Percentiles rank a stretch among this genome's conserved stretches.
Evolutionary conservation across 2,113 vertebrate genomes (phyloP).

Genomic region (Cottus gobio): DNA sequence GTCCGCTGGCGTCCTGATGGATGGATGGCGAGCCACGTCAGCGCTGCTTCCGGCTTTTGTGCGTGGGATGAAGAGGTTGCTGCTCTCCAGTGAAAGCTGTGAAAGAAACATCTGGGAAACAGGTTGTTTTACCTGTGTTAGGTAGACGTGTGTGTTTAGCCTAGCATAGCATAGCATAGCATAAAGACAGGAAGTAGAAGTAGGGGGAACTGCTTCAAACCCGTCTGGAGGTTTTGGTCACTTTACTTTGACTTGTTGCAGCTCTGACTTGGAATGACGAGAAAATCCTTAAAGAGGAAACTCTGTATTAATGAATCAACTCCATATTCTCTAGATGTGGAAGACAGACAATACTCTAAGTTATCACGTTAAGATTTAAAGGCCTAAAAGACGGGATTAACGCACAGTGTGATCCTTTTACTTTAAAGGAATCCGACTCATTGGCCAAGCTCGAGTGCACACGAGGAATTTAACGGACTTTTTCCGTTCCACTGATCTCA

Average conservation of each 20-base stretch:
- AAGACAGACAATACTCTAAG: background rate
- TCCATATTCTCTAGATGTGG: background rate
- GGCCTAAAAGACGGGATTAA: background rate
- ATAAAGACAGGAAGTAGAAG: background rate
- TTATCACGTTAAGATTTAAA: background rate
- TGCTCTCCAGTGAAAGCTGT: background rate
- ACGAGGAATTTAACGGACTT: too few relatives aligned
- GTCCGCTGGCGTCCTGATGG: background rate
- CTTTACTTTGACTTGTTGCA: background rate
- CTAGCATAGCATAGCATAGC: background rate
- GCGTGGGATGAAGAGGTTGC: background rate
- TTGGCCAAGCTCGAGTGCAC: too few relatives aligned
- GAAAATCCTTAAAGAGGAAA: background rate
- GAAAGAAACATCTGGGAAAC: constrained; percentile 1
- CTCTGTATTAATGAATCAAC: background rate
- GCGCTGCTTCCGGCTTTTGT: constrained; percentile 1
- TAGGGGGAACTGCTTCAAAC: too few relatives aligned
- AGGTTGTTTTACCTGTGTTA: background rate
- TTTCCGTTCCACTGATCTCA: too few relatives aligned
- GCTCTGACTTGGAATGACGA: background rate
- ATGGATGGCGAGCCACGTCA: background rate
- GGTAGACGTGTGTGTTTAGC: background rate
- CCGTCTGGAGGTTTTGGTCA: background rate
- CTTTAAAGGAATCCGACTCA: background rate
- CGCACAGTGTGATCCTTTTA: background rate